These are phyloP conservation scores for Latrodectus geometricus DNA, from an alignment of 1,140 invertebrate species.

Conservation along the genomic window DNA sequence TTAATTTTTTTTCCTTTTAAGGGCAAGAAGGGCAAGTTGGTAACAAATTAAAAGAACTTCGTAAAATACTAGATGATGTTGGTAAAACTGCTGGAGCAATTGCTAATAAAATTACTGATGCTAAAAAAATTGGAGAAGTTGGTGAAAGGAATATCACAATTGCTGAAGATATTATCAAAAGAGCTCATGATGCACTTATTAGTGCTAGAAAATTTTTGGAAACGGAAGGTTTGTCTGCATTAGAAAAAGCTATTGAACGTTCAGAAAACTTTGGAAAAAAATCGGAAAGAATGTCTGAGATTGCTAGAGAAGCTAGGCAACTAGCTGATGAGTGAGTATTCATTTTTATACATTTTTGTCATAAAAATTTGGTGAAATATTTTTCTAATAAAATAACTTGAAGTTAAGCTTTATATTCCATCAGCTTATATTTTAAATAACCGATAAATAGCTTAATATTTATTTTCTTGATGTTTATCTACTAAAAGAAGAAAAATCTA, in stretches of 20 bases:
- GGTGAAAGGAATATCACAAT: constrained; percentile 79
- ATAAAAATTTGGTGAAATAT: neutral
- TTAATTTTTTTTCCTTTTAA: neutral
- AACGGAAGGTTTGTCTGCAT: constrained; percentile 81
- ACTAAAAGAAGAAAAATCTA: no score
- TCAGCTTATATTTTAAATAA: no score
- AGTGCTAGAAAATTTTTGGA: constrained; percentile 81
- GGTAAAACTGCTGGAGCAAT: constrained; percentile 68
- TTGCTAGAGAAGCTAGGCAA: constrained; percentile 85
- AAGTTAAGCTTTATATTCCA: no score
- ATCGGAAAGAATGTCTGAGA: constrained; percentile 89
- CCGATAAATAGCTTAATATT: no score
- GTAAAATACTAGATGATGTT: constrained; percentile 77
- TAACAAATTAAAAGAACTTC: constrained; percentile 77
- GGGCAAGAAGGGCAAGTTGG: constrained; percentile 74
- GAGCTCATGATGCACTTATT: constrained; percentile 79
- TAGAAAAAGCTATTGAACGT: constrained; percentile 82
- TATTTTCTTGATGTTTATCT: neutral
- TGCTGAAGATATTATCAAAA: constrained; percentile 80
- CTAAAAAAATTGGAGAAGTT: constrained; percentile 71
- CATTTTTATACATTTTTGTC: neutral
- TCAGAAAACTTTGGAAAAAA: constrained; percentile 90
- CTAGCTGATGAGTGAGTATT: constrained; percentile 79
- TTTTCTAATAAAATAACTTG: neutral
- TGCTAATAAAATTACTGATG: constrained; percentile 73